These are phyloP conservation scores for Pandemis heparana DNA, from an alignment of 2,888 invertebrate species.

Conservation along the genomic window DNA sequence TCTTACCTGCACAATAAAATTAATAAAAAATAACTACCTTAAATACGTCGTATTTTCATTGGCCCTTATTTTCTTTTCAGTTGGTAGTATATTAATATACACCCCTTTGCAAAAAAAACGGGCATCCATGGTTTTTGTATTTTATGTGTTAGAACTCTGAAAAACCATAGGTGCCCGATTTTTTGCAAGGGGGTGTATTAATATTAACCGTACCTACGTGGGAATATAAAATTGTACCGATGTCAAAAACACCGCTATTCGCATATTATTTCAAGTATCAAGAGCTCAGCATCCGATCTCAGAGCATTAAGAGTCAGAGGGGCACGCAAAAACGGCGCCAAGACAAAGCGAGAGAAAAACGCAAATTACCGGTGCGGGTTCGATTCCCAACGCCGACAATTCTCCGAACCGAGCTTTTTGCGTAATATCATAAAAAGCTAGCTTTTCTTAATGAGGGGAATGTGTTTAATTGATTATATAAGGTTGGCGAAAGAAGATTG, in stretches of 20 bases:
- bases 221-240: too few relatives aligned
- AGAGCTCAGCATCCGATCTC: conserved; percentile 23
- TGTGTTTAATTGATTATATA: conserved; percentile 20
- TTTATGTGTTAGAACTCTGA: too few relatives aligned
- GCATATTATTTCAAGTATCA: conserved; percentile 23
- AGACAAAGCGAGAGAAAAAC: conserved; percentile 82
- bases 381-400: conserved; percentile 75
- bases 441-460: conserved; percentile 35
- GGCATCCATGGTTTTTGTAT: too few relatives aligned
- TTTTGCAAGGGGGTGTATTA: too few relatives aligned
- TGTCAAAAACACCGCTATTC: background rate
- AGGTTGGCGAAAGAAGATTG: background rate
- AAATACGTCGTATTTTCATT: too few relatives aligned
- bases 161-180: too few relatives aligned
- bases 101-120: too few relatives aligned
- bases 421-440: conserved; percentile 34
- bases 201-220: too few relatives aligned
- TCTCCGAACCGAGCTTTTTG: conserved; percentile 67
- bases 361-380: conserved; percentile 76
- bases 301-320: conserved; percentile 43
- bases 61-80: too few relatives aligned
- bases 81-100: too few relatives aligned
- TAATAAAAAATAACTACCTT: too few relatives aligned
- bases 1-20: too few relatives aligned
- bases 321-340: conserved; percentile 50